phyloP scores from a whole-genome alignment of 2,888 invertebrate species.

The Athalia rosae region DNA sequence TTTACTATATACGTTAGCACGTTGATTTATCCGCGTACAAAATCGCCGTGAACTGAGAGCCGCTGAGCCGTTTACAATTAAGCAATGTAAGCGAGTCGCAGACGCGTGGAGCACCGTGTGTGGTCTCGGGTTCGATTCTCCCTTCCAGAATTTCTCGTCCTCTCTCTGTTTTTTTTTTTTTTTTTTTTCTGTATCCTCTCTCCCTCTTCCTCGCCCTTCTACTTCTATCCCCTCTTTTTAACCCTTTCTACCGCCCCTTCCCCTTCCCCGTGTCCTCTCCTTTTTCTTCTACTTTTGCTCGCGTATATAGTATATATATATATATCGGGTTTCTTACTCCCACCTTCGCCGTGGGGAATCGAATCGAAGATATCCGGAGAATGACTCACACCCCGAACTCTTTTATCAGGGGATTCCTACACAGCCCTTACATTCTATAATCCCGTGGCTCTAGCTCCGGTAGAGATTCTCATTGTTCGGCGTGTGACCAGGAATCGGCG shows the following conservation, averaged over 20 bases:
- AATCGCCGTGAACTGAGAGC: slow-evolving; percentile 59
- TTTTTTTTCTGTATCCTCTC: slow-evolving; percentile 50
- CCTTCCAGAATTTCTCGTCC: slow-evolving; percentile 48
- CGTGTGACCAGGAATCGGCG: not conserved
- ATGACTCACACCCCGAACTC: slow-evolving; percentile 13
- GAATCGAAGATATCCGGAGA: not conserved
- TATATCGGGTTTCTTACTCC: slow-evolving; percentile 50
- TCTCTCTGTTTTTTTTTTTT: slow-evolving; percentile 43
- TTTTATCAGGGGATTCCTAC: slow-evolving; percentile 15
- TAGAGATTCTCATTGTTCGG: not conserved
- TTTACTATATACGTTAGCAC: not conserved
- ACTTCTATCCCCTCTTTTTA: slow-evolving; percentile 44
- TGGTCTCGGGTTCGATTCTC: slow-evolving; percentile 70
- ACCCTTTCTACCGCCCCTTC: slow-evolving; percentile 50
- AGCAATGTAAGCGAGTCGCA: slow-evolving; percentile 73
- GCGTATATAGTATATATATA: no score
- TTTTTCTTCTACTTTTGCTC: slow-evolving; percentile 45
- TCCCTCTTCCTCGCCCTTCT: slow-evolving; percentile 45
- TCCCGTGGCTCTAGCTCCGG: not conserved
- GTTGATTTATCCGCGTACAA: not conserved
- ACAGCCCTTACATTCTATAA: not conserved
- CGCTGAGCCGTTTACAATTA: slow-evolving; percentile 73
- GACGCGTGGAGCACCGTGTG: slow-evolving; percentile 74
- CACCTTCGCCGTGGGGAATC: slow-evolving; percentile 33
- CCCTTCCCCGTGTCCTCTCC: slow-evolving; percentile 49